Conservation (phyloP, 2,113 vertebrate genomes). For the Cisticola juncidis region DNA sequence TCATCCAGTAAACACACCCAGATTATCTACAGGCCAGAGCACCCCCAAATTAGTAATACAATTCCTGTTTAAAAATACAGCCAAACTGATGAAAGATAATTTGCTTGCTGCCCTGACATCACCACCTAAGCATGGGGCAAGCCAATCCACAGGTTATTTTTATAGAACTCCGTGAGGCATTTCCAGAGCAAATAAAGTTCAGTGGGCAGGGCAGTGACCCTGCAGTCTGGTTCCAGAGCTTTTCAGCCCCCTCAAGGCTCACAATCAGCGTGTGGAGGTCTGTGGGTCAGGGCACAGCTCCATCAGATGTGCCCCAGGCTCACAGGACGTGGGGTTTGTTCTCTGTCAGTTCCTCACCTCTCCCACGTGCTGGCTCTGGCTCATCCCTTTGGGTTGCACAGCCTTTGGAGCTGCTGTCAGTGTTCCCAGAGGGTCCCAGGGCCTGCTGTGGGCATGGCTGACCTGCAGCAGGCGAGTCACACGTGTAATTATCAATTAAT, state of each 20-base stretch:
- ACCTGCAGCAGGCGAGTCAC: neutral
- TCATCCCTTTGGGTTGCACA: neutral
- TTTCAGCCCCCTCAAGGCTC: constrained; percentile 1
- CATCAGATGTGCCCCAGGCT: neutral
- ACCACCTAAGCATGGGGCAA: constrained; percentile 36
- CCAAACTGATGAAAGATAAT: constrained; percentile 56
- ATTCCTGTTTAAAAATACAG: constrained; percentile 66
- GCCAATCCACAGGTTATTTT: constrained; percentile 51
- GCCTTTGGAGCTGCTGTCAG: neutral
- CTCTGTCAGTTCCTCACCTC: neutral
- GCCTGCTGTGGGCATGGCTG: fast-evolving
- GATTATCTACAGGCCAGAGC: constrained; percentile 48
- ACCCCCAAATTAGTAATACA: constrained; percentile 67
- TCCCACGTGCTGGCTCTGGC: neutral
- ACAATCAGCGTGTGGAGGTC: neutral
- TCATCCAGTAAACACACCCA: constrained; percentile 44
- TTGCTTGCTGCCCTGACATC: constrained; percentile 57
- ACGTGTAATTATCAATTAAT: fast-evolving
- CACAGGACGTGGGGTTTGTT: neutral
- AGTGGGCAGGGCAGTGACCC: constrained; percentile 6
- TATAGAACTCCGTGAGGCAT: neutral
- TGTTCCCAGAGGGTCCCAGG: fast-evolving
- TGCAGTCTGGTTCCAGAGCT: neutral
- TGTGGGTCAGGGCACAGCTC: neutral
- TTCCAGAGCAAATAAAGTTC: constrained; percentile 54